These are phyloP conservation scores for Xyrichtys novacula DNA, from an alignment of 2,797 vertebrate genomes.

Conservation along the genomic window DNA sequence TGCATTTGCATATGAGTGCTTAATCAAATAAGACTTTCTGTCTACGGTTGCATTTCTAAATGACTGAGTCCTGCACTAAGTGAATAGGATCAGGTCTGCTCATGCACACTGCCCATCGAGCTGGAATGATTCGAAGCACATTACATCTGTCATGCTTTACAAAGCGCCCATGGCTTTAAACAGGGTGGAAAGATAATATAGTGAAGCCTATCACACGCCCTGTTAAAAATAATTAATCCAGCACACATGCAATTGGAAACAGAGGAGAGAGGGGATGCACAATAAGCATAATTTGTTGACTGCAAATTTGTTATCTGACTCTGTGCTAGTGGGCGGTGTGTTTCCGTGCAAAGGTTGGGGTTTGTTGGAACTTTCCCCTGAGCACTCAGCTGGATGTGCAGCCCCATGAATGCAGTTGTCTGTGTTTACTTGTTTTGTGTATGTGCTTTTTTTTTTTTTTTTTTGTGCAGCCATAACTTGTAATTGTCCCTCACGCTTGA, in stretches of 20 bases:
- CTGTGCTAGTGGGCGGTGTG: constrained; percentile 24
- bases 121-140: constrained; percentile 68
- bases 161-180: constrained; percentile 62
- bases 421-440: background rate
- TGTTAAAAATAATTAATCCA: constrained; percentile 73
- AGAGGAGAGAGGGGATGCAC: constrained; percentile 44
- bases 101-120: constrained; percentile 61
- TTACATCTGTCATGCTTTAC: constrained; percentile 73
- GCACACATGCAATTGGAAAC: constrained; percentile 41
- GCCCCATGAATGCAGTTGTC: background rate
- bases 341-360: background rate
- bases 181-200: constrained; percentile 77
- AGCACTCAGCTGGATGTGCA: constrained; percentile 1
- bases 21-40: constrained; percentile 59
- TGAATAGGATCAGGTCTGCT: constrained; percentile 58
- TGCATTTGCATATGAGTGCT: constrained; percentile 59
- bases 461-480: background rate
- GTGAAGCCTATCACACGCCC: constrained; percentile 74
- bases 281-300: constrained; percentile 56
- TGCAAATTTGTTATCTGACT: constrained; percentile 49
- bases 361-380: constrained; percentile 16
- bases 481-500: background rate
- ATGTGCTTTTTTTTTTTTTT: too few species aligned
- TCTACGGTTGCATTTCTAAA: constrained; percentile 34
- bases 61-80: constrained; percentile 52